These are phyloP conservation scores for Oligia latruncula DNA, from an alignment of 2,888 invertebrate genomes.

Conservation along the genomic window DNA sequence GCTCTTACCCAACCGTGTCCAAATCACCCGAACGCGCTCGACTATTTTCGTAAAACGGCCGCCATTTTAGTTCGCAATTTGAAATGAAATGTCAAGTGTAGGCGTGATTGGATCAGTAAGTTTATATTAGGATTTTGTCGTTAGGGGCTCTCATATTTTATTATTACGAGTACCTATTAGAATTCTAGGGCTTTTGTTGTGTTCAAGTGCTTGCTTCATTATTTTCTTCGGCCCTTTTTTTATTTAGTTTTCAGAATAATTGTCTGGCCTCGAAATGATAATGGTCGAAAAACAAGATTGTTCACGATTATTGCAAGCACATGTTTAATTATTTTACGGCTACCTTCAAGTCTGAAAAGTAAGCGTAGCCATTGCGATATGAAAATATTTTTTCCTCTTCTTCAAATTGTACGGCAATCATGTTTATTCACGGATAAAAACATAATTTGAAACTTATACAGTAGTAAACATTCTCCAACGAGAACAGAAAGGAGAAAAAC, in stretches of 20 bases:
- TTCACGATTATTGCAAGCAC: neutral
- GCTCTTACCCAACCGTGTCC: slow-evolving; percentile 66
- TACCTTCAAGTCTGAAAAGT: neutral
- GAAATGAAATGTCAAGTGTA: slow-evolving; percentile 75
- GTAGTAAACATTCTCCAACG: neutral
- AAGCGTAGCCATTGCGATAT: neutral
- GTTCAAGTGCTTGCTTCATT: slow-evolving; percentile 15
- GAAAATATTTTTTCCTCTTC: neutral
- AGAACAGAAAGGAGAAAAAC: neutral
- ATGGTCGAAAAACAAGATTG: neutral
- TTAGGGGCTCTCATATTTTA: slow-evolving; percentile 34
- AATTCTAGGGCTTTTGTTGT: slow-evolving; percentile 14
- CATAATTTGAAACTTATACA: neutral
- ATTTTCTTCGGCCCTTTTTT: neutral
- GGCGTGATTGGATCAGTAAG: slow-evolving; percentile 68
- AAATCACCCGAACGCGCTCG: slow-evolving; percentile 63
- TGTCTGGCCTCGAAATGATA: neutral
- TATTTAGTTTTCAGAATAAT: neutral
- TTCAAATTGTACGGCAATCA: neutral
- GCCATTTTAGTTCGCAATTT: slow-evolving; percentile 66
- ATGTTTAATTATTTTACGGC: neutral
- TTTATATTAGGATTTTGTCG: slow-evolving; percentile 68
- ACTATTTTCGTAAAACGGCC: slow-evolving; percentile 56
- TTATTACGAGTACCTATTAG: slow-evolving; percentile 11
- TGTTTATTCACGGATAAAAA: neutral